Evolutionary conservation across 2,888 invertebrate species (phyloP).

Genomic region (Phyllotreta striolata): DNA sequence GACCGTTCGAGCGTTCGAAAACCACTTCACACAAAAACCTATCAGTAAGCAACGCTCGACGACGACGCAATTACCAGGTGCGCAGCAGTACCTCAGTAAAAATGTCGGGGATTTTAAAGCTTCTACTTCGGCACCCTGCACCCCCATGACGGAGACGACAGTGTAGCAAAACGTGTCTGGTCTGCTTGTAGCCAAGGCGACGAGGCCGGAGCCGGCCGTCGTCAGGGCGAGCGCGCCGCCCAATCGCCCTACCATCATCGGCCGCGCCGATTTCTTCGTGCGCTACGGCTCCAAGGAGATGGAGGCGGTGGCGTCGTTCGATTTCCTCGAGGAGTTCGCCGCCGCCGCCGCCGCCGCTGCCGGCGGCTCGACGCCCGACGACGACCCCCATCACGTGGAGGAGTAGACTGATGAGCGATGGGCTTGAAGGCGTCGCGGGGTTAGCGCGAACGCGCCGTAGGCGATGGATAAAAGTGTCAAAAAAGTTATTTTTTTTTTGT

Average conservation of each 20-base stretch:
- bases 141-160: conserved; percentile 61
- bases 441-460: no score
- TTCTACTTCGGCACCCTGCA: conserved; percentile 61
- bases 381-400: conserved; percentile 25
- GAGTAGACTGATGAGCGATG: neutral
- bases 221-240: conserved; percentile 65
- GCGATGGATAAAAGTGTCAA: no score
- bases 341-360: conserved; percentile 49
- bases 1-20: no score
- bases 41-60: conserved; percentile 41
- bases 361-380: conserved; percentile 34
- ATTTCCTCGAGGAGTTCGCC: conserved; percentile 76
- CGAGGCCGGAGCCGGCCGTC: conserved; percentile 65
- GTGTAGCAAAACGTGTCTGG: conserved; percentile 47
- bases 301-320: conserved; percentile 81
- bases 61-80: neutral
- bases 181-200: conserved; percentile 67
- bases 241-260: conserved; percentile 75
- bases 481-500: no score
- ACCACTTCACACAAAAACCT: neutral
- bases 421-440: no score
- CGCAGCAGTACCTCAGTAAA: conserved; percentile 51
- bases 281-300: conserved; percentile 80
- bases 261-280: conserved; percentile 79
- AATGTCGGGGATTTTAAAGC: conserved; percentile 60